These are phyloP conservation scores for Bicyclus anynana DNA, from an alignment of 1,140 invertebrate species.

Conservation along the genomic window DNA sequence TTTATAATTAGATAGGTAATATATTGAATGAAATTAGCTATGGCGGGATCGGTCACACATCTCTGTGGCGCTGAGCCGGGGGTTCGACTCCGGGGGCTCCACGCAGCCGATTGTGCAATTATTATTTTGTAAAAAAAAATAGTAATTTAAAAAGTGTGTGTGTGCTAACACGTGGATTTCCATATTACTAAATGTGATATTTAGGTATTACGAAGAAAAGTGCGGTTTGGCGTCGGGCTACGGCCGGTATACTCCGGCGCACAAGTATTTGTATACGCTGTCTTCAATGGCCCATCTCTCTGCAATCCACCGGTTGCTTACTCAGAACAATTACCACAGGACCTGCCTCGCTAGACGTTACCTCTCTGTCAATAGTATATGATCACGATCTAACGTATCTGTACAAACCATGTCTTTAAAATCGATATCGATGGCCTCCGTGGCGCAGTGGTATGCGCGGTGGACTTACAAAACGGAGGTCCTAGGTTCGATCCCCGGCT, in stretches of 20 bases:
- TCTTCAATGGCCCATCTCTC: too few relatives aligned
- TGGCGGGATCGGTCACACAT: conserved; percentile 48
- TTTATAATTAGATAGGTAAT: conserved; percentile 78
- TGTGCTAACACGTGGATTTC: conserved; percentile 72
- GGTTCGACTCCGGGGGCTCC: conserved; percentile 36
- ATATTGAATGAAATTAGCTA: conserved; percentile 74
- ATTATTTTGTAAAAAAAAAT: conserved; percentile 75
- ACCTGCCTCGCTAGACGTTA: too few relatives aligned
- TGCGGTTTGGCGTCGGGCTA: conserved; percentile 54
- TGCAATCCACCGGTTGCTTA: too few relatives aligned
- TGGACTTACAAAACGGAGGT: too few relatives aligned
- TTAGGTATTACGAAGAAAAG: conserved; percentile 63
- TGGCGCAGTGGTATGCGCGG: too few relatives aligned
- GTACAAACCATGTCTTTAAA: too few relatives aligned
- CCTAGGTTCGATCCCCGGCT: too few relatives aligned
- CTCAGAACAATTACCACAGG: too few relatives aligned
- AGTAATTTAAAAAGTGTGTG: conserved; percentile 68
- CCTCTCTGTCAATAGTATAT: too few relatives aligned
- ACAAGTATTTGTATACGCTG: too few relatives aligned
- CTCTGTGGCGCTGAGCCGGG: conserved; percentile 35
- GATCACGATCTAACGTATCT: too few relatives aligned
- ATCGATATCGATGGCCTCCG: too few relatives aligned
- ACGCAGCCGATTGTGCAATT: conserved; percentile 68
- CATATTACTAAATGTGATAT: conserved; percentile 77
- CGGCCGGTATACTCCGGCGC: conserved; percentile 52